These are phyloP conservation scores for Castor canadensis DNA, from an alignment of 2,113 vertebrate genomes.

Conservation along the genomic window DNA sequence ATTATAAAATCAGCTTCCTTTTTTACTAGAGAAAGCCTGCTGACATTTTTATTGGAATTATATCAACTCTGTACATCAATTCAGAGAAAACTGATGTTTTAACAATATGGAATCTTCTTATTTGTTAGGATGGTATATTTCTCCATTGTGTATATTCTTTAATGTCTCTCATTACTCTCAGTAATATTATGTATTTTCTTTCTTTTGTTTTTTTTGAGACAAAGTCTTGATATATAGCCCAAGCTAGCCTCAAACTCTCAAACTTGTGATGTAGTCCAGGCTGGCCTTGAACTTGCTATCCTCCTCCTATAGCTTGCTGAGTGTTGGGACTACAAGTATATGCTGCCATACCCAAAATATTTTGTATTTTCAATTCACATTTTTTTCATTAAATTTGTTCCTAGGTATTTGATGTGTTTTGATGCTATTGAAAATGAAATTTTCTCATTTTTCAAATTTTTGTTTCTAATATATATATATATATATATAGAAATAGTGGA, in stretches of 20 bases:
- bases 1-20: background rate
- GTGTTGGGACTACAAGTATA: background rate
- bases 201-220: background rate
- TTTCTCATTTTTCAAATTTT: background rate
- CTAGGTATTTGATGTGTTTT: conserved; percentile 8
- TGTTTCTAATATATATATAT: conserved; percentile 51
- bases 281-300: background rate
- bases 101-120: background rate
- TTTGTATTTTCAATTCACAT: background rate
- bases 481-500: too few species aligned
- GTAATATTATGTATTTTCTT: conserved; percentile 3
- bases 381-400: background rate
- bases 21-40: background rate
- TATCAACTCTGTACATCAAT: background rate
- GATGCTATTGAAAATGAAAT: background rate
- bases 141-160: background rate
- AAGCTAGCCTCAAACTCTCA: too few species aligned
- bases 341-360: too few species aligned
- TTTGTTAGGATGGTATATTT: background rate
- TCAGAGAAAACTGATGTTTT: background rate
- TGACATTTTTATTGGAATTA: conserved; percentile 3
- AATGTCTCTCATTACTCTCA: conserved; percentile 49
- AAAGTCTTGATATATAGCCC: background rate
- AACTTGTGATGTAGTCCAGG: too few species aligned
- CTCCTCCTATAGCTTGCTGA: too few species aligned